Percentiles rank a stretch among this genome's conserved stretches.
phyloP scores from a whole-genome alignment of 2,888 invertebrate species.

The Proisotoma minuta region DNA sequence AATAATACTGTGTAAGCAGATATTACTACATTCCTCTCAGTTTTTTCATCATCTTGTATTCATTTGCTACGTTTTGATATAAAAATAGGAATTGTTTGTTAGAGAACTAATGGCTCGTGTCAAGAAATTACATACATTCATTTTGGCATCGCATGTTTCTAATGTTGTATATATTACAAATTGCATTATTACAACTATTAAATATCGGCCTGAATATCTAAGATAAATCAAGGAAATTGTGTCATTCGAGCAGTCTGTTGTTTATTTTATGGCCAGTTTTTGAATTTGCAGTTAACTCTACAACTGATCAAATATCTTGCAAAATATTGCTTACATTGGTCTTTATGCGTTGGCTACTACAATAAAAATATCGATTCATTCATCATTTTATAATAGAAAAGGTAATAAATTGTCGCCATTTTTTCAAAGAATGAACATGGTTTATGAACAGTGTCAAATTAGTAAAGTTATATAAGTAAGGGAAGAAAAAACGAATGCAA shows the following conservation, averaged over 20 bases:
- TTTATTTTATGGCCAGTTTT: too few relatives aligned
- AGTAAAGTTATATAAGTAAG: too few relatives aligned
- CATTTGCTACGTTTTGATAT: slow-evolving; percentile 4
- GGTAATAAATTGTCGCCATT: too few relatives aligned
- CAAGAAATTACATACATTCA: slow-evolving; percentile 12
- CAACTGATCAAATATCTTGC: too few relatives aligned
- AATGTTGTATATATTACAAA: neutral
- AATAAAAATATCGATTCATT: too few relatives aligned
- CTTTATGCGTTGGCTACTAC: too few relatives aligned
- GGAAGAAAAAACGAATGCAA: too few relatives aligned
- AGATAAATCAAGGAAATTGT: slow-evolving; percentile 4
- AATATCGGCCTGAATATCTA: neutral
- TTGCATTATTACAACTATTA: neutral
- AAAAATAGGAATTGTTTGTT: too few relatives aligned
- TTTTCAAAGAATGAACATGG: too few relatives aligned
- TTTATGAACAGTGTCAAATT: too few relatives aligned
- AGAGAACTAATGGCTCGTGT: slow-evolving; percentile 16
- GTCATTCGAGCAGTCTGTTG: slow-evolving; percentile 7
- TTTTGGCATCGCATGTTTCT: slow-evolving; percentile 12
- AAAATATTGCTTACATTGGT: neutral
- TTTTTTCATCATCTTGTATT: neutral
- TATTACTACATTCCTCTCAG: neutral
- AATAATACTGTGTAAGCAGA: neutral
- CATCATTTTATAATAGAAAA: too few relatives aligned
- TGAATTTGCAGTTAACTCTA: too few relatives aligned